Base-by-base conservation (phyloP, 2,888 invertebrate species). In the Athripsodes cinereus region DNA sequence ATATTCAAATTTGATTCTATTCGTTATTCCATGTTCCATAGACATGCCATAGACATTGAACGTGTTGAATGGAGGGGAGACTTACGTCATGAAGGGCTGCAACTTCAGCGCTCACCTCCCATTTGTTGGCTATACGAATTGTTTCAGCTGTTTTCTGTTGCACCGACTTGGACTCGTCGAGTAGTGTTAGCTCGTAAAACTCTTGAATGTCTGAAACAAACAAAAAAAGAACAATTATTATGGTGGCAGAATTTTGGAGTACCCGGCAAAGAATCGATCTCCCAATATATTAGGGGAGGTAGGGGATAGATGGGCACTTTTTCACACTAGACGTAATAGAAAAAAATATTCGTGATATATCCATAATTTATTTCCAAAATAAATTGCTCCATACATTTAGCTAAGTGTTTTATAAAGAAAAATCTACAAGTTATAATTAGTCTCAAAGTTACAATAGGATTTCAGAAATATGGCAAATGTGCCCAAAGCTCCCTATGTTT, bases 111-210 rank as follows among this genome's bases (percentile, higher is more conserved):
- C 62, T 62, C 57, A 70, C 81, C 75, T 94, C 93, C 94, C 94
- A 96, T 81, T 93, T 93, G 71, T 90, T 92, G 60, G 95, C 95
- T 71, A 97, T 94, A 71, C 94, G 89, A 71, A 96, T 86, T 55
- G 96, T 95, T 79, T 96, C 96, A 59, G 88, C 89, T 65, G 96
- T 96, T 80, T 97, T 97, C 80, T 96, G 94, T 75, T 95, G 93
- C 67, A 92, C 86, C 61, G 93, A 90, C 78, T 96, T 96, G 62
- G 88, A 91, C 73, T 96, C 96, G 80, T 97, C 96, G 70, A 97
- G 83, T 66, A 98, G 83, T 58, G 97, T 97, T 70, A 94, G 82
- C 79, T 98, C 97, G 80, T 98, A 98, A 79, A 97, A 97, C 77
- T 98, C 97, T 83, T 98, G 97, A 71, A 98, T 96, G 82, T 98